These are phyloP conservation scores for Philantomba maxwellii DNA, from an alignment of 2,113 vertebrate genomes.

Conservation along the genomic window DNA sequence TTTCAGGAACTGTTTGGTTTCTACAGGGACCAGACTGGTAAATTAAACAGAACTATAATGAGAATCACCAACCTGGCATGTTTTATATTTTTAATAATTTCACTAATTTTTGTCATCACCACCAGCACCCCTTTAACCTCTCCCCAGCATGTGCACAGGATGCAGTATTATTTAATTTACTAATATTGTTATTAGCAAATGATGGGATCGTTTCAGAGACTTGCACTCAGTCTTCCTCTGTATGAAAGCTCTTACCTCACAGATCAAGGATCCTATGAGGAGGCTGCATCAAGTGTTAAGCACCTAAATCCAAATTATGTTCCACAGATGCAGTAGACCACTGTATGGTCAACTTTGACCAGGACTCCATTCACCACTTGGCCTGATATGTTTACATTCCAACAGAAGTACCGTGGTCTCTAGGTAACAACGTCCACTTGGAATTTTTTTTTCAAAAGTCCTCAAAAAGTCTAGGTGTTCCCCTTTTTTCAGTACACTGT, in stretches of 20 bases:
- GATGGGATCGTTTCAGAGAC: background rate
- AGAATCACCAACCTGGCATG: background rate
- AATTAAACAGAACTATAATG: background rate
- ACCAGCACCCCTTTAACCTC: fast-evolving
- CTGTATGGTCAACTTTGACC: background rate
- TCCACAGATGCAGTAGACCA: background rate
- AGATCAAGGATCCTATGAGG: background rate
- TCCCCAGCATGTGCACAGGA: background rate
- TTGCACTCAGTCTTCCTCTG: background rate
- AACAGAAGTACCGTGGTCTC: background rate
- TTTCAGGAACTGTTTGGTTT: background rate
- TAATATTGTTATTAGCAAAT: background rate
- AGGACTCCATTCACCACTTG: background rate
- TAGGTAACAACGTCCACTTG: background rate
- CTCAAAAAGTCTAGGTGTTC: background rate
- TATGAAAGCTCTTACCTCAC: background rate
- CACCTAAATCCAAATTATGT: background rate
- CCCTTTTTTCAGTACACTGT: background rate
- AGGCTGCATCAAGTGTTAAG: background rate
- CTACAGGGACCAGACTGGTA: background rate
- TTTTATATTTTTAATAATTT: background rate
- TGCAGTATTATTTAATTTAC: background rate
- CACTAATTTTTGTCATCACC: background rate
- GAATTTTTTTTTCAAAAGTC: background rate
- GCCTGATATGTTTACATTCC: background rate